These are phyloP conservation scores for Chinchilla lanigera DNA, from an alignment of 2,113 vertebrate species.

Conservation along the genomic window DNA sequence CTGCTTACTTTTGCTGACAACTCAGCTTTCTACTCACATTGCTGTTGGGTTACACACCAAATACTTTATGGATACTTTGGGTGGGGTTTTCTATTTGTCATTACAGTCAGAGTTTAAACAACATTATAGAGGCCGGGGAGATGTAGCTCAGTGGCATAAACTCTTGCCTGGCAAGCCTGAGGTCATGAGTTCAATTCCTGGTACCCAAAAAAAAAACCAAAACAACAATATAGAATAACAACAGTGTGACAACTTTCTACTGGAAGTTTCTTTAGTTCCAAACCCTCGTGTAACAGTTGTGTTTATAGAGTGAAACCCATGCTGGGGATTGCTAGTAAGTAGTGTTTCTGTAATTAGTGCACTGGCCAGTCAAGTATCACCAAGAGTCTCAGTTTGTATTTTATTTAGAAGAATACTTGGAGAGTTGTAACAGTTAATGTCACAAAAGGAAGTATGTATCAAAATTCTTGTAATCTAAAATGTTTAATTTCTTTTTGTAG, in stretches of 20 bases:
- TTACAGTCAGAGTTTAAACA: not conserved
- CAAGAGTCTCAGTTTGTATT: not conserved
- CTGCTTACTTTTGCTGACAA: not conserved
- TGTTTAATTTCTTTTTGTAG: constrained; percentile 46
- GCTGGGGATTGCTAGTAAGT: not conserved
- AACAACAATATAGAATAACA: not conserved
- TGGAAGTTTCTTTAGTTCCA: constrained; percentile 18
- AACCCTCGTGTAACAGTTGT: not conserved
- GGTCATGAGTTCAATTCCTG: too few relatives aligned
- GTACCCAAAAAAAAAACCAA: too few relatives aligned
- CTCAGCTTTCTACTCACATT: not conserved
- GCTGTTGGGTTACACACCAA: not conserved
- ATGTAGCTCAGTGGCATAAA: too few relatives aligned
- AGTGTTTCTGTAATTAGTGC: not conserved
- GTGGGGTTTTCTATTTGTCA: not conserved
- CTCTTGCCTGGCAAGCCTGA: too few relatives aligned
- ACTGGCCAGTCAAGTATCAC: not conserved
- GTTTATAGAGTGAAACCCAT: constrained; percentile 36
- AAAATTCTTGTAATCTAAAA: constrained; percentile 40
- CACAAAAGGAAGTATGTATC: not conserved
- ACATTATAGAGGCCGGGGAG: too few relatives aligned
- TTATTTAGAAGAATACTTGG: not conserved
- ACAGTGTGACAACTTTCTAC: not conserved
- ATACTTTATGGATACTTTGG: not conserved
- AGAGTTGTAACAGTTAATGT: not conserved